A percentile compares a stretch with the other conserved stretches of the same genome.
Evolutionary conservation across 2,797 vertebrate genomes (phyloP).

Genomic region (Sebastiscus albofasciatus): DNA sequence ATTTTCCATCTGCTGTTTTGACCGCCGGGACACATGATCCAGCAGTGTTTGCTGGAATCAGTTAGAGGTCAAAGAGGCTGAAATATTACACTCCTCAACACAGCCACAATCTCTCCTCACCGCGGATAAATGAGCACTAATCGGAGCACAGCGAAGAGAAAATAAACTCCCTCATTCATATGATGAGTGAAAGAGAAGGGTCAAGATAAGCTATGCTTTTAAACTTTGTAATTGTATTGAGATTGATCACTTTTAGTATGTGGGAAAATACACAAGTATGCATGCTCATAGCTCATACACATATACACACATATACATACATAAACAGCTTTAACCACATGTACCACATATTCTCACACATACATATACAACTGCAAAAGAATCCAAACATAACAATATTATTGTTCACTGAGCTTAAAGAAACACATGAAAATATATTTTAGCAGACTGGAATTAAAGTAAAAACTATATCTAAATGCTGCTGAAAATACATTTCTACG

Average conservation of each 20-base stretch:
- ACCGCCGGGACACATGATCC: slow-evolving; percentile 21
- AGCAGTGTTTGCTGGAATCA: background rate
- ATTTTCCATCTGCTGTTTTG: background rate
- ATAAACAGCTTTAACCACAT: background rate
- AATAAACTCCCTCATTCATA: slow-evolving; percentile 54
- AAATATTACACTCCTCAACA: slow-evolving; percentile 24
- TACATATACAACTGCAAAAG: background rate
- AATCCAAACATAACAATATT: background rate
- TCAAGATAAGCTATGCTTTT: slow-evolving; percentile 35
- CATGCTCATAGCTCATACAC: background rate
- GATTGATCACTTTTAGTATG: slow-evolving; percentile 32
- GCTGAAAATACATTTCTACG: background rate
- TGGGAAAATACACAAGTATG: slow-evolving; percentile 44
- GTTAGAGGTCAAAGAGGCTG: slow-evolving; percentile 37
- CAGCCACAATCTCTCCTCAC: slow-evolving; percentile 11
- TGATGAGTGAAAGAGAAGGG: slow-evolving; percentile 51
- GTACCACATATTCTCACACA: background rate
- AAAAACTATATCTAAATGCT: background rate
- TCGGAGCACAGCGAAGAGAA: slow-evolving; percentile 38
- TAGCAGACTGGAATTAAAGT: background rate
- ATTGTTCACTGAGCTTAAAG: background rate
- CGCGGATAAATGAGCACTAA: slow-evolving; percentile 37
- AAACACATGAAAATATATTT: background rate
- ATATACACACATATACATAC: background rate
- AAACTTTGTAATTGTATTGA: slow-evolving; percentile 11